phyloP scores from a whole-genome alignment of 2,113 vertebrate genomes.

The Neopipo cinnamomea region DNA sequence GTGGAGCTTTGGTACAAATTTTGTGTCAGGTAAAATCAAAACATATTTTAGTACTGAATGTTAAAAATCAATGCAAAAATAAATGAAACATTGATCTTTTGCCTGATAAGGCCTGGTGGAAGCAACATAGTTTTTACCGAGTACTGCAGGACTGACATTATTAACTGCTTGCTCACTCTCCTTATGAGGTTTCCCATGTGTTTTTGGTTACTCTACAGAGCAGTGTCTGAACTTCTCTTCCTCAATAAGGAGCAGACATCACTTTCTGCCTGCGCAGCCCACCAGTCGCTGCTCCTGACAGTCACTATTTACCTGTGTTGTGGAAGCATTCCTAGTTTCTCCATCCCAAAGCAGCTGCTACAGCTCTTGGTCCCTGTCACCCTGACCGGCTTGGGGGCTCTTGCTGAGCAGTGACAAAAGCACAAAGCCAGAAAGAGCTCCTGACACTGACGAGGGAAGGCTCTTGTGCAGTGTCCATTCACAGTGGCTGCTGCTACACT shows the following conservation, averaged over 20 bases:
- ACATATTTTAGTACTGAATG: neutral
- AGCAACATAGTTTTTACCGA: neutral
- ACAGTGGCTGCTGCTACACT: neutral
- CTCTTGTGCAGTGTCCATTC: neutral
- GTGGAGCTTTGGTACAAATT: neutral
- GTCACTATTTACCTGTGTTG: neutral
- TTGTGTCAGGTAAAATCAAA: neutral
- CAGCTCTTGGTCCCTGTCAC: fast-evolving
- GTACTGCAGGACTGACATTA: neutral
- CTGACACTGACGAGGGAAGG: neutral
- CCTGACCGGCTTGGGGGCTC: neutral
- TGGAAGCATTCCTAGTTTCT: neutral
- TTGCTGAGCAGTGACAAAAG: neutral
- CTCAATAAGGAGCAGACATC: neutral
- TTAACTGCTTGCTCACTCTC: neutral
- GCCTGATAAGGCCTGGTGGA: neutral
- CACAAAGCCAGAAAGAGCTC: neutral
- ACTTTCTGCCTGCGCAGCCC: neutral
- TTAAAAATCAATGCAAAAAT: neutral
- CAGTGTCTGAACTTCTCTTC: neutral
- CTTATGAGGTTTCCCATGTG: neutral
- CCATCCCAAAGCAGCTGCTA: neutral
- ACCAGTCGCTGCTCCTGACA: neutral
- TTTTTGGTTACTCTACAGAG: neutral
- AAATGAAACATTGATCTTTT: neutral